phyloP scores from a whole-genome alignment of 2,797 vertebrate genomes.

The Fringilla coelebs region DNA sequence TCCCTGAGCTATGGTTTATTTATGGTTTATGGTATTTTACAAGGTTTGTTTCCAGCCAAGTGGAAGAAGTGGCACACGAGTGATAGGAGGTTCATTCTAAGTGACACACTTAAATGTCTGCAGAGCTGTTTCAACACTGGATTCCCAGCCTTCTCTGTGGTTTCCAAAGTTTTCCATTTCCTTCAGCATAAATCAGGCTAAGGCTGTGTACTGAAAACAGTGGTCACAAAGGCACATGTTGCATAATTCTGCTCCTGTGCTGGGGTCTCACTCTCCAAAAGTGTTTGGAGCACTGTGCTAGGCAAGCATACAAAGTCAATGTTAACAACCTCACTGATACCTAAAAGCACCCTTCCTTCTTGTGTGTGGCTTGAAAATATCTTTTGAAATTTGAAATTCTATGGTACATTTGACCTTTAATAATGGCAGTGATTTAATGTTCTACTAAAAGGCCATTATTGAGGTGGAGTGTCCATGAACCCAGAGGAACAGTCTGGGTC shows the following conservation, averaged over 20 bases:
- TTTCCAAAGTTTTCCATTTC: not conserved
- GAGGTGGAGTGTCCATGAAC: not conserved
- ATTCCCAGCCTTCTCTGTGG: not conserved
- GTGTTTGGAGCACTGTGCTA: not conserved
- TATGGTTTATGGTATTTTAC: not conserved
- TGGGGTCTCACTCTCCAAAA: not conserved
- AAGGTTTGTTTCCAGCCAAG: not conserved
- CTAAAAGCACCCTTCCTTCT: not conserved
- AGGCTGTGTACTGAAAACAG: not conserved
- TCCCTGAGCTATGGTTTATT: constrained; percentile 8
- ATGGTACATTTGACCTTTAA: not conserved
- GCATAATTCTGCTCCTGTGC: not conserved
- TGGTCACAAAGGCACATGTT: not conserved
- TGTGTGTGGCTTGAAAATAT: not conserved
- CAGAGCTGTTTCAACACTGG: not conserved
- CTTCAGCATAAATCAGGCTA: not conserved
- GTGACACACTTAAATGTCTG: not conserved
- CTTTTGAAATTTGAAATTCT: not conserved
- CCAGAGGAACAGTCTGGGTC: not conserved
- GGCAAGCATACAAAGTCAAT: not conserved
- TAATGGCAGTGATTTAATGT: not conserved
- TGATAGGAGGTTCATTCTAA: not conserved
- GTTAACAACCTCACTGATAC: not conserved
- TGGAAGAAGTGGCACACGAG: not conserved
- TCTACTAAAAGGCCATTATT: not conserved